Evolutionary conservation across 2,888 invertebrate genomes (phyloP), one percentile per base, ranked within the genome.

Genomic region (Operophtera brumata): DNA sequence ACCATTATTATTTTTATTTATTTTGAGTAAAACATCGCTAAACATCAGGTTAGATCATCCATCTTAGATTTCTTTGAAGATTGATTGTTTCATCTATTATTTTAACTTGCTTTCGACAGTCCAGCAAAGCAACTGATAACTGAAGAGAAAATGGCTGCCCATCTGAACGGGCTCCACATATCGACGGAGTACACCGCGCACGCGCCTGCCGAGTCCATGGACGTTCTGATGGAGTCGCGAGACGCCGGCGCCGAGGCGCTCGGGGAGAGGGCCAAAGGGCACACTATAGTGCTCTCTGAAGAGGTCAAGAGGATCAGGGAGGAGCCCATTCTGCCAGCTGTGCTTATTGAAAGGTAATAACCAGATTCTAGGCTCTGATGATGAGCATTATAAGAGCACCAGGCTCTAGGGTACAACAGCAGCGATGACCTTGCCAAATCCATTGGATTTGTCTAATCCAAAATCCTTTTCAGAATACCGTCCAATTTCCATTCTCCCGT

Each of bases 111-210:
- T 44, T 40, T 3, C 28, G 77, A 14, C 69, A 93, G 93, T 12
- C 93, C 93, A 41, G 75, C 90, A 6, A 96, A 96, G 73, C 95
- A 95, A 75, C 91, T 94, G 36, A 95, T 96, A 61, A 95, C 95
- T 0, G 96, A 96, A 77, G 96, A 96, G 71, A 95, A 94, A 78
- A 96, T 96, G 93, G 94, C 95, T 0, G 95, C 94, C 20, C 95
- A 96, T 71, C 91, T 96, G 61, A 93, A 92, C 63, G 92, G 94
- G 34, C 86, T 96, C 30, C 95, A 95, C 73, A 95, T 96, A 64
- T 93, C 93, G 0, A 82, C 90, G 12, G 85, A 91, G 50, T 89
- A 80, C 57, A 87, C 82, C 2, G 44, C 78, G 5, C 88, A 89
- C 55, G 56, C 78, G 0, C 52, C 80, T 36, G 60, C 74, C 3